Evolutionary conservation across 2,888 invertebrate genomes (phyloP), one percentile per base, ranked within the genome.

Genomic region (Chrysomela aeneicollis): DNA sequence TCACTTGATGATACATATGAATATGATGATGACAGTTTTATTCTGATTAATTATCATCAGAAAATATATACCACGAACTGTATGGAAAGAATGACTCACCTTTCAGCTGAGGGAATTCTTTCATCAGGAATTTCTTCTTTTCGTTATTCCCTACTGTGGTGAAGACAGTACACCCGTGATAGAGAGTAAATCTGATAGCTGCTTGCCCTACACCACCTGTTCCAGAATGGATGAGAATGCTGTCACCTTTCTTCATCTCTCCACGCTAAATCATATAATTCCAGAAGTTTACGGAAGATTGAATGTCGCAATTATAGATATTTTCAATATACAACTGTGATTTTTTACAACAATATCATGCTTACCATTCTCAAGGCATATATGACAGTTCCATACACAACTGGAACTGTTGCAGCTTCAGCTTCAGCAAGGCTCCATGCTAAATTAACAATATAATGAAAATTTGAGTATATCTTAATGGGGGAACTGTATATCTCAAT

Each of bases 141-240:
- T 88, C 86, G 9, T 82, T 78, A 0, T 88, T 88, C 42, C 89
- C 90, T 47, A 92, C 91, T 1, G 92, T 92, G 9, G 91, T 91
- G 76, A 83, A 91, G 0, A 90, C 88, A 54, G 86, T 86, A 76
- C 92, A 87, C 4, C 88, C 88, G 73, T 86, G 84, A 63, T 86
- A 84, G n/a, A 91, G 81, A 0, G 91, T 90, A 32, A 92, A 84
- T 53, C 88, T 83, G 65, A 93, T 93, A n/a, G 93, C 92, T 0
- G 93, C 92, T 78, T 91, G 88, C 0, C 93, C 93, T 10, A 92
- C 88, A 15, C 91, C 92, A 21, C 92, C 92, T 67, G 88, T 87
- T 3, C 88, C 88, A 0, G 88, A 85, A 73, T 88, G 88, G n/a
- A 82, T 85, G 8, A 88, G 79, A 17, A 88, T 83, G 8, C 77